phyloP scores from a whole-genome alignment of 2,797 vertebrate species.

The Sarcoramphus papa region DNA sequence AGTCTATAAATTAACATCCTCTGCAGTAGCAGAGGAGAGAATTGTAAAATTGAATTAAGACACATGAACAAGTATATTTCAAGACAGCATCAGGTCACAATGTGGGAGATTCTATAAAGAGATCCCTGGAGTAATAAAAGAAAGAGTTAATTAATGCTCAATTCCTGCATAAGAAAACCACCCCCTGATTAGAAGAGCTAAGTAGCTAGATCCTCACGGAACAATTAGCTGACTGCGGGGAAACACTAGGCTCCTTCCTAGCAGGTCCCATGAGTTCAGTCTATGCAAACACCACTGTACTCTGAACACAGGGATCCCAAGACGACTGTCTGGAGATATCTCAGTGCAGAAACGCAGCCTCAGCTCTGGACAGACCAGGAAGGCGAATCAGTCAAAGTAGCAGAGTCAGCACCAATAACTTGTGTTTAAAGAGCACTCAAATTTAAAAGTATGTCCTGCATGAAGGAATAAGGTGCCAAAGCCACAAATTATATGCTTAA shows the following conservation, averaged over 20 bases:
- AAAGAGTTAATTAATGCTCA: slow-evolving; percentile 45
- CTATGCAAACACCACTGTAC: not conserved
- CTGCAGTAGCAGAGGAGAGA: not conserved
- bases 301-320: not conserved
- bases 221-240: slow-evolving; percentile 15
- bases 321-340: fast-evolving
- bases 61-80: not conserved
- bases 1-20: not conserved
- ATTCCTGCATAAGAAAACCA: not conserved
- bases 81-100: not conserved
- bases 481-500: not conserved
- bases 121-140: slow-evolving; percentile 29
- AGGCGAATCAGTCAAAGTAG: not conserved
- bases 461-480: not conserved
- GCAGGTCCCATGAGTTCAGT: not conserved
- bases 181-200: slow-evolving; percentile 17
- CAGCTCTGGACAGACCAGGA: not conserved
- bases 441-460: not conserved
- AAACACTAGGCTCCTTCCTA: not conserved
- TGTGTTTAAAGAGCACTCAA: not conserved
- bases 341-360: fast-evolving
- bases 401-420: not conserved
- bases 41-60: not conserved
- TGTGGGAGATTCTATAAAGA: not conserved
- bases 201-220: slow-evolving; percentile 13